A percentile compares a stretch with the other conserved stretches of the same genome.
Conservation (phyloP, 2,113 vertebrate species). For the Neolamprologus modestus region DNA sequence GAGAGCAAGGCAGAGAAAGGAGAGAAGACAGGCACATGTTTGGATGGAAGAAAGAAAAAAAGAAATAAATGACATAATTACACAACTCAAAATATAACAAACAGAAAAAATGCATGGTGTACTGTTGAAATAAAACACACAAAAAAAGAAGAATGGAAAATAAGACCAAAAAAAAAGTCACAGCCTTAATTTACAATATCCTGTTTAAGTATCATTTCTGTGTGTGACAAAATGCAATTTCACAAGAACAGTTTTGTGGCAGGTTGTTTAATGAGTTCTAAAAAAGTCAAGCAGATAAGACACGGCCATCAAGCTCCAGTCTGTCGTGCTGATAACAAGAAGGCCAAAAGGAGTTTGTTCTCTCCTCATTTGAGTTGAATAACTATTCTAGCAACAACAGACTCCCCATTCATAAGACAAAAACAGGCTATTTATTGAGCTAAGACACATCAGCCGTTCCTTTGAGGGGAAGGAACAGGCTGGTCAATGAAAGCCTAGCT, state of each 20-base stretch:
- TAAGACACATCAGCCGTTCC: background rate
- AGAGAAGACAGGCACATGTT: background rate
- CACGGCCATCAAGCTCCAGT: background rate
- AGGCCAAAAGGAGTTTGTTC: background rate
- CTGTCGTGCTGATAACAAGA: background rate
- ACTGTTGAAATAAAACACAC: background rate
- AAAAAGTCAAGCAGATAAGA: constrained; percentile 22
- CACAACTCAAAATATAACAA: background rate
- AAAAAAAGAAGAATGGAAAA: background rate
- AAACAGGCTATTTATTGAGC: background rate
- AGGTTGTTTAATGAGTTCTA: constrained; percentile 39
- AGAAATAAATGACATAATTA: background rate
- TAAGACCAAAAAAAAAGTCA: background rate
- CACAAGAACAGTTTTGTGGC: background rate
- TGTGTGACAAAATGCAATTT: constrained; percentile 2
- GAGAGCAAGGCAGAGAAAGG: background rate
- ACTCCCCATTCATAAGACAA: background rate
- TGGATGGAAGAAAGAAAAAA: background rate
- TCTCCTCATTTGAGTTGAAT: background rate
- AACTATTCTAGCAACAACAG: background rate
- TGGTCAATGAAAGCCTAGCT: constrained; percentile 63
- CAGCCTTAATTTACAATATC: background rate
- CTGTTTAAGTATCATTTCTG: background rate
- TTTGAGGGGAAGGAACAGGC: background rate
- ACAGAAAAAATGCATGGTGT: background rate